Conservation (phyloP, 2,888 invertebrate species). For the Prosopocoilus inquinatus region DNA sequence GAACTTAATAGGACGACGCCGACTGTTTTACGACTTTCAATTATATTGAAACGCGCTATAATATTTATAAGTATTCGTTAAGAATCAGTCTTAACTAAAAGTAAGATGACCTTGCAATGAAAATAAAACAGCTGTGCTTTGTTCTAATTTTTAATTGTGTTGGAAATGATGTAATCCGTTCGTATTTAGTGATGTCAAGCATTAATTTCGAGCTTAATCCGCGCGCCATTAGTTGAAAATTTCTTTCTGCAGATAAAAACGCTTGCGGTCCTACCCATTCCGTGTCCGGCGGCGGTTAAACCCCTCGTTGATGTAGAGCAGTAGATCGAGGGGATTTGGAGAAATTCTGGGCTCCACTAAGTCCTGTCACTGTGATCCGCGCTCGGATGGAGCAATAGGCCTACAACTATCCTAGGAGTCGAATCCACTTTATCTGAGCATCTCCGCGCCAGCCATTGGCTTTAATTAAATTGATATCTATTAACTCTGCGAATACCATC, state of each 20-base stretch:
- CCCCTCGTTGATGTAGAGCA: slow-evolving; percentile 35
- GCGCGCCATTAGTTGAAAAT: slow-evolving; percentile 20
- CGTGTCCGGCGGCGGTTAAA: slow-evolving; percentile 43
- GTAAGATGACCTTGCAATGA: too few species aligned
- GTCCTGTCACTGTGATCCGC: slow-evolving; percentile 11
- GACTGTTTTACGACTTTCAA: too few species aligned
- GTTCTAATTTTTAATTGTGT: too few species aligned
- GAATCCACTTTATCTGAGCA: slow-evolving; percentile 1
- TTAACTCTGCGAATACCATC: slow-evolving; percentile 3
- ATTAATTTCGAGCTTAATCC: slow-evolving; percentile 22
- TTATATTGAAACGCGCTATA: too few species aligned
- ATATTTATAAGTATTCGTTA: too few species aligned
- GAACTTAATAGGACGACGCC: too few species aligned
- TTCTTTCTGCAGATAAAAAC: slow-evolving; percentile 23
- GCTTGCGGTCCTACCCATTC: slow-evolving; percentile 37
- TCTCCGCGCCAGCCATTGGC: neutral
- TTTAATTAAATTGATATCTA: slow-evolving; percentile 14
- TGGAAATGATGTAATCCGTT: too few species aligned
- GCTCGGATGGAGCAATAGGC: slow-evolving; percentile 6
- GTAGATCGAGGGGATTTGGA: slow-evolving; percentile 40
- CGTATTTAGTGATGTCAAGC: neutral
- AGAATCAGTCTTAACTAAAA: too few species aligned
- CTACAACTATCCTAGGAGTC: neutral
- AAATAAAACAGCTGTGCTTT: too few species aligned
- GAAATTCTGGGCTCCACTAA: slow-evolving; percentile 20